These are phyloP conservation scores for Dreissena rostriformis DNA, from an alignment of 1,140 invertebrate genomes.

Conservation along the genomic window DNA sequence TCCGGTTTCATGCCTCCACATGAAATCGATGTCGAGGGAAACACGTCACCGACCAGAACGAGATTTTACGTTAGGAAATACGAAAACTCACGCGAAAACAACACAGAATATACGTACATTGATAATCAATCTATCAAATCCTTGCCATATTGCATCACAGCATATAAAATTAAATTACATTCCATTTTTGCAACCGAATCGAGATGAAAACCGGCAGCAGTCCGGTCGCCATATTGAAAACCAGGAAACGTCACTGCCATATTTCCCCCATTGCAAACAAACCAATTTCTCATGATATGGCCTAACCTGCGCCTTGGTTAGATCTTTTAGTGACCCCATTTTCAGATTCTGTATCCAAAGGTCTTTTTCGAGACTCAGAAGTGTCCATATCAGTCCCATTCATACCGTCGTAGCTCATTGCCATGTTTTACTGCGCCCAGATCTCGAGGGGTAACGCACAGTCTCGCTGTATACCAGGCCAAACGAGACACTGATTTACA, in stretches of 20 bases:
- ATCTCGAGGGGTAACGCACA: constrained; percentile 76
- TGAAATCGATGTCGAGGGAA: constrained; percentile 67
- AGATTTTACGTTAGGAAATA: constrained; percentile 34
- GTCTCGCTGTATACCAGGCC: constrained; percentile 27
- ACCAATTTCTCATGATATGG: constrained; percentile 62
- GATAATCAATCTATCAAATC: constrained; percentile 41
- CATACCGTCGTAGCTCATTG: constrained; percentile 79
- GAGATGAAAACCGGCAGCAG: constrained; percentile 65
- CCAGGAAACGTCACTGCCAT: constrained; percentile 58
- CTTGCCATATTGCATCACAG: constrained; percentile 57
- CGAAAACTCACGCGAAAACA: constrained; percentile 34
- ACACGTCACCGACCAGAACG: constrained; percentile 56
- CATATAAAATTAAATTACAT: constrained; percentile 55
- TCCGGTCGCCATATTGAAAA: constrained; percentile 77
- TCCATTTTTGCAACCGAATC: constrained; percentile 61
- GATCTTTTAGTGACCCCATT: constrained; percentile 93
- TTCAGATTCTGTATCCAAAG: constrained; percentile 91
- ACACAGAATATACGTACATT: constrained; percentile 25
- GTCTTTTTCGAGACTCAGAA: constrained; percentile 87
- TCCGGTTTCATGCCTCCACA: constrained; percentile 74
- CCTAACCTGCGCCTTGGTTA: constrained; percentile 91
- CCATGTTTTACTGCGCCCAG: constrained; percentile 76
- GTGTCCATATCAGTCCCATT: constrained; percentile 80
- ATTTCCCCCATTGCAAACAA: constrained; percentile 55
- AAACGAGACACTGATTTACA: constrained; percentile 44